Evolutionary conservation across 1,140 invertebrate species (phyloP).

Genomic region (Melitaea cinxia): DNA sequence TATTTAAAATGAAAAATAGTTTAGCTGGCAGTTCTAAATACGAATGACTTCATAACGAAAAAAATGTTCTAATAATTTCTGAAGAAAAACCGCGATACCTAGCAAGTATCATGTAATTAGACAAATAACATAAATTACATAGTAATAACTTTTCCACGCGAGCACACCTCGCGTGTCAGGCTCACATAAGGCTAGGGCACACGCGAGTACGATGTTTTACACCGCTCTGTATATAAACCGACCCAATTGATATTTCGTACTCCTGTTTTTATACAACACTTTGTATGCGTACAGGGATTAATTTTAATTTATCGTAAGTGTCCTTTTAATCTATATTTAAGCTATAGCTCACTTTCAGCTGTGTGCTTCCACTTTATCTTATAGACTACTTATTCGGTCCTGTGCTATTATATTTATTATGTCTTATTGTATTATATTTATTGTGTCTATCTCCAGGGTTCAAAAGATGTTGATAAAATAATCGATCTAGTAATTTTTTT

Average conservation of each 20-base stretch:
- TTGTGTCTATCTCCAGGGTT: too few relatives aligned
- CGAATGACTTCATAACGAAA: too few relatives aligned
- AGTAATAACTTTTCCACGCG: slow-evolving; percentile 6
- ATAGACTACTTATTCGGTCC: too few relatives aligned
- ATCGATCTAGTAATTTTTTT: too few relatives aligned
- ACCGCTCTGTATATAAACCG: slow-evolving; percentile 24
- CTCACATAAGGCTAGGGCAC: slow-evolving; percentile 25
- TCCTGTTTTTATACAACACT: slow-evolving; percentile 8
- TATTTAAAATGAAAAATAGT: too few relatives aligned
- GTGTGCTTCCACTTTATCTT: too few relatives aligned
- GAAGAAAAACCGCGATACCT: slow-evolving; percentile 4
- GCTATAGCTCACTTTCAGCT: too few relatives aligned
- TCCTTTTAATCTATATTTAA: not conserved
- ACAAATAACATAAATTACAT: not conserved
- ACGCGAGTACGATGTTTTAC: slow-evolving; percentile 23
- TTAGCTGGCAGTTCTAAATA: too few relatives aligned
- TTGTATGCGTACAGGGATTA: slow-evolving; percentile 1
- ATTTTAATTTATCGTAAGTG: not conserved
- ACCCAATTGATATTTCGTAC: slow-evolving; percentile 28
- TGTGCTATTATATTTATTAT: too few relatives aligned
- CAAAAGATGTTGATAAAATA: too few relatives aligned
- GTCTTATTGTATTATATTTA: too few relatives aligned
- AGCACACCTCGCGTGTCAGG: slow-evolving; percentile 13
- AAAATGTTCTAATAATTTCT: too few relatives aligned
- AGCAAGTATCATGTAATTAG: not conserved